Evolutionary conservation across 2,113 vertebrate genomes (phyloP).

Genomic region (rat (Rattus norvegicus)): DNA sequence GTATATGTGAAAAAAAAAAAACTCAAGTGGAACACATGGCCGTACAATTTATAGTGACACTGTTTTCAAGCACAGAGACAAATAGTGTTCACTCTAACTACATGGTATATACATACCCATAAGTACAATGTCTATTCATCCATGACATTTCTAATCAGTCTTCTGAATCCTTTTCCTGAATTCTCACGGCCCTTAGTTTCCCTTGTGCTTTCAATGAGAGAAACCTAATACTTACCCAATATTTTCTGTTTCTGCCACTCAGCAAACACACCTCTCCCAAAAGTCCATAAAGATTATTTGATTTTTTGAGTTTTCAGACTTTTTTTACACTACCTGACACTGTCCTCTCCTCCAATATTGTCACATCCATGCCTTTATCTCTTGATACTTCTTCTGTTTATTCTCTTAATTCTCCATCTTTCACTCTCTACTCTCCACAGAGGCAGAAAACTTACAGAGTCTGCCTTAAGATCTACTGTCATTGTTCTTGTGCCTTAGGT

Average conservation of each 20-base stretch:
- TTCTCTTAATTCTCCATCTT: not conserved
- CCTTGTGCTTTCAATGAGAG: rapidly evolving
- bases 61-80: not conserved
- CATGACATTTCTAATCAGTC: too few relatives aligned
- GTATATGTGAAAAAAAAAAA: not conserved
- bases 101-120: too few relatives aligned
- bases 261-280: rapidly evolving
- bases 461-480: not conserved
- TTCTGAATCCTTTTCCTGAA: too few relatives aligned
- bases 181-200: too few relatives aligned
- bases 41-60: not conserved
- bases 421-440: not conserved
- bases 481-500: not conserved
- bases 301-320: not conserved
- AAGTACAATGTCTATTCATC: too few relatives aligned
- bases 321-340: not conserved
- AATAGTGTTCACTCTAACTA: too few relatives aligned
- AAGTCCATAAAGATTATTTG: rapidly evolving
- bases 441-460: not conserved
- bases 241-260: rapidly evolving
- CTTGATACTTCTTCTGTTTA: not conserved
- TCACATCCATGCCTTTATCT: not conserved
- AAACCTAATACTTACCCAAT: not conserved
- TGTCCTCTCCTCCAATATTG: not conserved
- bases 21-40: rapidly evolving